These are phyloP conservation scores for Karalla daura DNA, from an alignment of 2,797 vertebrate genomes.

Conservation along the genomic window DNA sequence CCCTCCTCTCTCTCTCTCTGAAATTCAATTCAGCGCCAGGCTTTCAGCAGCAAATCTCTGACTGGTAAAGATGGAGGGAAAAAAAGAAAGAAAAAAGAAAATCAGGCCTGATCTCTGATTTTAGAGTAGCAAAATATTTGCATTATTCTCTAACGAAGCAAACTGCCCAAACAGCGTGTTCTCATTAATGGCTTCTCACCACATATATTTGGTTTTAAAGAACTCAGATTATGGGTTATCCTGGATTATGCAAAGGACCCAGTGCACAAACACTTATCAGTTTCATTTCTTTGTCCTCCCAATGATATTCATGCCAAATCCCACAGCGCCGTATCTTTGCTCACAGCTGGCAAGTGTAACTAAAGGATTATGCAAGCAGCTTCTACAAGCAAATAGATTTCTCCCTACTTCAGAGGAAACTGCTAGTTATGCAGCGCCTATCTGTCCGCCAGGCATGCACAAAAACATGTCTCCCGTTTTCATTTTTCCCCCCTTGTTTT, in stretches of 20 bases:
- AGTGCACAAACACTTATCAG: constrained; percentile 84
- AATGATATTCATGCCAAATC: constrained; percentile 87
- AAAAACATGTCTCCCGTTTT: constrained; percentile 74
- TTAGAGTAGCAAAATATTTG: constrained; percentile 12
- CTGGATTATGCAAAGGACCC: constrained; percentile 85
- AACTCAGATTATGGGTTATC: constrained; percentile 83
- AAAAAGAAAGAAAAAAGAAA: constrained; percentile 17
- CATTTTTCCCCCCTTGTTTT: constrained; percentile 74
- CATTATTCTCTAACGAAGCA: constrained; percentile 48
- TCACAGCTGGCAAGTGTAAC: constrained; percentile 94
- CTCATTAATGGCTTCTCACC: constrained; percentile 65
- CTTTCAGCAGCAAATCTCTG: neutral
- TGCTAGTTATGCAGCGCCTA: constrained; percentile 81
- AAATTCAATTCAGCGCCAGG: constrained; percentile 2
- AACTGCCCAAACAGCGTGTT: constrained; percentile 41
- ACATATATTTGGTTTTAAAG: constrained; percentile 76
- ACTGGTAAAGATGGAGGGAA: neutral
- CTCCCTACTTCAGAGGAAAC: constrained; percentile 87
- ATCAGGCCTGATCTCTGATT: constrained; percentile 38
- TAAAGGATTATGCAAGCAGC: constrained; percentile 93
- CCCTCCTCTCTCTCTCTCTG: neutral
- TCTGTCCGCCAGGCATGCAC: constrained; percentile 85
- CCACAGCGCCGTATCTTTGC: constrained; percentile 90
- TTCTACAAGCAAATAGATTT: constrained; percentile 90
- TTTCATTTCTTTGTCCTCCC: constrained; percentile 88